Conservation (phyloP, 2,797 vertebrate species). For the Ctenopoma kingsleyae region DNA sequence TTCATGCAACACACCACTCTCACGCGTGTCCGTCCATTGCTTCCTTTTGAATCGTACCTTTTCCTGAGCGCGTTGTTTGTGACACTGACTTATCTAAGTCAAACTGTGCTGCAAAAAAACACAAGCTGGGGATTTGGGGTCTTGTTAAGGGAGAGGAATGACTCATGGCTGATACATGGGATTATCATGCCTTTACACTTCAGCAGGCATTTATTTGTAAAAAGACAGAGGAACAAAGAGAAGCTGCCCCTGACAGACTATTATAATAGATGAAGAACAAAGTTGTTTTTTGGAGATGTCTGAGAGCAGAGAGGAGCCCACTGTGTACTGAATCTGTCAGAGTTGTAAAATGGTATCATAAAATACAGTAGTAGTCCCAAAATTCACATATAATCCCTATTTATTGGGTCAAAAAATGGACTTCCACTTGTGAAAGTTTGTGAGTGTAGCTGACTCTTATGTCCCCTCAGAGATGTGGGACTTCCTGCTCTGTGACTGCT, state of each 20-base stretch:
- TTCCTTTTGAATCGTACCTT: background rate
- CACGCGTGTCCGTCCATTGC: background rate
- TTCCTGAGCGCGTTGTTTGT: constrained; percentile 39
- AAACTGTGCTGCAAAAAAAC: constrained; percentile 36
- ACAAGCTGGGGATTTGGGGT: constrained; percentile 52
- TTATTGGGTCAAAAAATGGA: constrained; percentile 20
- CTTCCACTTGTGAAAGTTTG: constrained; percentile 10
- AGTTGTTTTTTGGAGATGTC: constrained; percentile 12
- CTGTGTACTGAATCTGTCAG: constrained; percentile 16
- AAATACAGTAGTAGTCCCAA: constrained; percentile 11
- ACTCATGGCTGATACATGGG: constrained; percentile 61
- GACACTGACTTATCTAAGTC: constrained; percentile 37
- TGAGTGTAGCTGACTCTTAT: constrained; percentile 21
- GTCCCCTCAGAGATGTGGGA: constrained; percentile 39
- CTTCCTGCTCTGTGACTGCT: constrained; percentile 57
- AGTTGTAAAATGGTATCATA: constrained; percentile 10
- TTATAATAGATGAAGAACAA: constrained; percentile 25
- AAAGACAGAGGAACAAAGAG: constrained; percentile 45
- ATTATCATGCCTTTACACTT: constrained; percentile 78
- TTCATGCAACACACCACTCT: constrained; percentile 8
- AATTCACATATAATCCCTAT: constrained; percentile 17
- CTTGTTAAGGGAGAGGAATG: constrained; percentile 45
- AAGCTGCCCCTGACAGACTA: constrained; percentile 43
- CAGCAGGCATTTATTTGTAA: constrained; percentile 41
- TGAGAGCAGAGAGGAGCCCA: background rate